Evolutionary conservation across 2,888 invertebrate species (phyloP).

Genomic region (Rhorus exstirpatorius): DNA sequence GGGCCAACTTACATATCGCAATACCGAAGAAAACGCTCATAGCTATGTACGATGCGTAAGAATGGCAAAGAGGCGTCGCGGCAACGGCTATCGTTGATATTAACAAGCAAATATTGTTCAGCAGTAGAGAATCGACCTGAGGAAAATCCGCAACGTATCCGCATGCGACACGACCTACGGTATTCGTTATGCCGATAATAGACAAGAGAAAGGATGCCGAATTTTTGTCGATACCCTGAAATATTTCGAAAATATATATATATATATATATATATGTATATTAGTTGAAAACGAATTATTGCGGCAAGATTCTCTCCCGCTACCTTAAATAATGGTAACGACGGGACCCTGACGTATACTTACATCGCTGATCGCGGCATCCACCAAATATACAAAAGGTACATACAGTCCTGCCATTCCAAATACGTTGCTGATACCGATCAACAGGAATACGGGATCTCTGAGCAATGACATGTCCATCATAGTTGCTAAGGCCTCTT

Average conservation of each 20-base stretch:
- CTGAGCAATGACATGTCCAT: constrained; percentile 95
- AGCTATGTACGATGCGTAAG: constrained; percentile 92
- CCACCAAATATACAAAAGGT: constrained; percentile 97
- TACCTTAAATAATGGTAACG: no score
- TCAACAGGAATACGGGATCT: constrained; percentile 96
- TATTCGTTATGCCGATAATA: constrained; percentile 97
- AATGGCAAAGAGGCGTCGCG: constrained; percentile 93
- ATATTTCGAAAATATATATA: no score
- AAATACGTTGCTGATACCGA: constrained; percentile 97
- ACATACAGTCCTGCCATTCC: constrained; percentile 99
- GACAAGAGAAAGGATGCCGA: constrained; percentile 93
- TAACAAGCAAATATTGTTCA: constrained; percentile 97
- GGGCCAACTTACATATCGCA: constrained; percentile 93
- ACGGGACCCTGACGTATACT: constrained; percentile 79
- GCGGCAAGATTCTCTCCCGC: no score
- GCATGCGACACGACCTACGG: constrained; percentile 95
- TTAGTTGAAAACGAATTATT: no score
- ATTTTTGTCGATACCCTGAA: constrained; percentile 90
- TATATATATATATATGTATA: no score
- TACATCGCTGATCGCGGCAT: constrained; percentile 91
- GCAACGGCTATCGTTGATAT: constrained; percentile 95
- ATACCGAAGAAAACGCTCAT: constrained; percentile 96
- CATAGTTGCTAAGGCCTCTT: constrained; percentile 95
- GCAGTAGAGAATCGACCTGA: constrained; percentile 95
- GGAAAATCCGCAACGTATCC: constrained; percentile 97